A percentile compares a stretch with the other conserved stretches of the same genome.
phyloP scores from a whole-genome alignment of 53 echinoderm and acorn worm species.

The Henricia sp. region DNA sequence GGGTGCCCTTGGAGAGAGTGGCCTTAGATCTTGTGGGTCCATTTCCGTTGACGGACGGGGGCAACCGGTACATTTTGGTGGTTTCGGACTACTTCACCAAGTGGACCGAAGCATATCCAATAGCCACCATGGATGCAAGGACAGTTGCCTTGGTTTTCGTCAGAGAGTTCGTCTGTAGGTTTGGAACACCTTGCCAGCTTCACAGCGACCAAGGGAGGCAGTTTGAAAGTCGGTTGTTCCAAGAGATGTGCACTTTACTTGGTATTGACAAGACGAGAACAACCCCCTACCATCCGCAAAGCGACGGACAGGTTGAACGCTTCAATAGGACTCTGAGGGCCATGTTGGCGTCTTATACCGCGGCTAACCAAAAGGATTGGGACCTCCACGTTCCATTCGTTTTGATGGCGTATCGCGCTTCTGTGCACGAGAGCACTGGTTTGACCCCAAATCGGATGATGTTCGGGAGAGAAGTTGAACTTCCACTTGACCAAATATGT shows the following conservation, averaged over 20 bases:
- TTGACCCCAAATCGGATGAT: slow-evolving; percentile 46
- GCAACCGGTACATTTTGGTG: slow-evolving; percentile 52
- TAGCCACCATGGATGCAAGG: slow-evolving; percentile 33
- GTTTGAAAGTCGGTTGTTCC: slow-evolving; percentile 46
- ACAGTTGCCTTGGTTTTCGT: slow-evolving; percentile 48
- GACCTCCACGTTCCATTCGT: slow-evolving; percentile 39
- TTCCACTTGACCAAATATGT: slow-evolving; percentile 39
- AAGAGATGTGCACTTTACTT: slow-evolving; percentile 41
- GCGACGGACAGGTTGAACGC: slow-evolving; percentile 56
- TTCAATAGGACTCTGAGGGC: slow-evolving; percentile 51
- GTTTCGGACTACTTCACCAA: slow-evolving; percentile 67
- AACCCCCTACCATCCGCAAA: slow-evolving; percentile 56
- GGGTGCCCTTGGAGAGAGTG: too few relatives aligned
- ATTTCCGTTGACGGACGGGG: slow-evolving; percentile 20
- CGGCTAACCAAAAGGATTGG: slow-evolving; percentile 58
- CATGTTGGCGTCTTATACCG: slow-evolving; percentile 47
- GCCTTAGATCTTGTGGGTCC: slow-evolving; percentile 58
- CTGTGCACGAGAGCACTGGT: slow-evolving; percentile 29
- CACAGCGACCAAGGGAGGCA: slow-evolving; percentile 59
- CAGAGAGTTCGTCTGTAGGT: slow-evolving; percentile 54
- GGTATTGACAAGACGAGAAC: slow-evolving; percentile 54
- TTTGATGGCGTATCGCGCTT: slow-evolving; percentile 65
- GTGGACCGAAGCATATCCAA: slow-evolving; percentile 66
- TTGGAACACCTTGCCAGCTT: slow-evolving; percentile 35
- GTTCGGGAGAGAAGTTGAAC: slow-evolving; percentile 37